phyloP scores from a whole-genome alignment of 1,140 invertebrate genomes.

The Rhynchophorus ferrugineus region DNA sequence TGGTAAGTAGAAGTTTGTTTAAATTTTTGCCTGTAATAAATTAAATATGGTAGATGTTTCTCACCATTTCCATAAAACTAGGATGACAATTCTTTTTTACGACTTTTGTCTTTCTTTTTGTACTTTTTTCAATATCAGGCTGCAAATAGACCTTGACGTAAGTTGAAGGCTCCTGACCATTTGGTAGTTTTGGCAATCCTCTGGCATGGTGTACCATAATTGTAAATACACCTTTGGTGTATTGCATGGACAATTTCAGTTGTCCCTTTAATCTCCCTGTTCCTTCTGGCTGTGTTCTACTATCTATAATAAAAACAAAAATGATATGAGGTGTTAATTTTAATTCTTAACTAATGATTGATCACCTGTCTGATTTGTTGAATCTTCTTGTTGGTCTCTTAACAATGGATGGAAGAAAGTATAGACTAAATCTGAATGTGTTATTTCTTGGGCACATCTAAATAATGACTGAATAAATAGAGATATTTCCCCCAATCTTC shows the following conservation, averaged over 20 bases:
- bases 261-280: slow-evolving; percentile 37
- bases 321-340: not conserved
- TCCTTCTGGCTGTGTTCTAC: slow-evolving; percentile 18
- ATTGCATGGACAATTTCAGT: slow-evolving; percentile 70
- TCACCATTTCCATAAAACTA: slow-evolving; percentile 96
- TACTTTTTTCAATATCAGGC: slow-evolving; percentile 78
- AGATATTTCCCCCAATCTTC: slow-evolving; percentile 77
- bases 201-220: slow-evolving; percentile 86
- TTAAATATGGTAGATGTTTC: too few species aligned
- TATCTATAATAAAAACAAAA: slow-evolving; percentile 7
- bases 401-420: slow-evolving; percentile 96
- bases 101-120: slow-evolving; percentile 93
- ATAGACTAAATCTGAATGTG: slow-evolving; percentile 92
- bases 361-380: slow-evolving; percentile 58
- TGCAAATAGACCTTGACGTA: slow-evolving; percentile 93
- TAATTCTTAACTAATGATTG: slow-evolving; percentile 11
- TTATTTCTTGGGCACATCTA: slow-evolving; percentile 83
- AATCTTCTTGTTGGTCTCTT: slow-evolving; percentile 76
- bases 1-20: too few species aligned
- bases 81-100: slow-evolving; percentile 87
- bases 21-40: too few species aligned
- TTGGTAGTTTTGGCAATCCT: slow-evolving; percentile 62
- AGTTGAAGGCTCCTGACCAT: slow-evolving; percentile 74
- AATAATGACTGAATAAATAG: slow-evolving; percentile 82
- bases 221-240: slow-evolving; percentile 68